Conservation (phyloP, 2,797 vertebrate genomes). For the Amblyraja radiata region DNA sequence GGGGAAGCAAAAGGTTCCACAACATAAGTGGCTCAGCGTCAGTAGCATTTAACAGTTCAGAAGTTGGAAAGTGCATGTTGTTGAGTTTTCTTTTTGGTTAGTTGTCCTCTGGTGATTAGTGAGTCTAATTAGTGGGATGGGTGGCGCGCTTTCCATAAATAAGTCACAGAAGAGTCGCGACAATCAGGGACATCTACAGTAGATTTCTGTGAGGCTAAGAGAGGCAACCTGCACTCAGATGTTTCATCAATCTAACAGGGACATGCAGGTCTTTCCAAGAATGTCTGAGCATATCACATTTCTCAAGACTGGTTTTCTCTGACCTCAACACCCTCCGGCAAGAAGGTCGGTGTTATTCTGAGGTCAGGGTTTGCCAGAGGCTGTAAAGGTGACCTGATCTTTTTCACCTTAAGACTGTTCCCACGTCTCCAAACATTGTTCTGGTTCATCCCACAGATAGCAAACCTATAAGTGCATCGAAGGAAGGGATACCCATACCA, state of each 20-base stretch:
- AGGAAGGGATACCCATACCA: neutral
- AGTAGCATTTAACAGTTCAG: neutral
- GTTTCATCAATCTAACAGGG: neutral
- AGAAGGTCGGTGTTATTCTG: neutral
- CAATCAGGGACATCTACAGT: neutral
- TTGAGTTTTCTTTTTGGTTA: neutral
- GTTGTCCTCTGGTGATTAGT: no score
- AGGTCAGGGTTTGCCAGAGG: neutral
- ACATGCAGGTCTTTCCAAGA: neutral
- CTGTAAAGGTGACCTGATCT: neutral
- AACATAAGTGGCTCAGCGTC: neutral
- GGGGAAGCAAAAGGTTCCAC: neutral
- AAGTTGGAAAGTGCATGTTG: neutral
- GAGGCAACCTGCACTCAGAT: neutral
- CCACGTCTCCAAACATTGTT: neutral
- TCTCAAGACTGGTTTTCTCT: neutral
- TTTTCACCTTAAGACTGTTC: neutral
- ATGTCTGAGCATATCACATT: neutral
- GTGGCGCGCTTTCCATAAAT: neutral
- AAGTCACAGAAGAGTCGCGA: neutral
- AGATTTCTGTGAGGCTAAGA: neutral
- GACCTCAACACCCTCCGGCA: neutral
- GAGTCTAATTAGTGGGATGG: neutral
- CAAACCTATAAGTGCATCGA: neutral
- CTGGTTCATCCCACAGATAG: neutral